Evolutionary conservation across 2,888 invertebrate species (phyloP).

Genomic region (Nephrotoma guestfalica): DNA sequence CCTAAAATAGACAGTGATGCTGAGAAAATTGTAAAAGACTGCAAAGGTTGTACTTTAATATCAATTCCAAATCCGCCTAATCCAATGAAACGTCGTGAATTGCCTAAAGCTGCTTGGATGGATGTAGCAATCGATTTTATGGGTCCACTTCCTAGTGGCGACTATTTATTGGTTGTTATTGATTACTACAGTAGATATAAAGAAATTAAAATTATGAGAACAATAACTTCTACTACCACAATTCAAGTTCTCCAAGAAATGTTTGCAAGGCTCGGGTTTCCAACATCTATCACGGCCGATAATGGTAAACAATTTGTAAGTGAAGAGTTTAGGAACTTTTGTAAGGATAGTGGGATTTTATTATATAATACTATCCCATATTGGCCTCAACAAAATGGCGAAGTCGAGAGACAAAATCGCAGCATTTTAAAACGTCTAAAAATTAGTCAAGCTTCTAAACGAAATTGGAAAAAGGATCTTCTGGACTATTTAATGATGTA

Average conservation of each 20-base stretch:
- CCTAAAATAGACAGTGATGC: slow-evolving; percentile 20
- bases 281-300: too few relatives aligned
- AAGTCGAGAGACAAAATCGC: slow-evolving; percentile 14
- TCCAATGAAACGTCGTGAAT: neutral
- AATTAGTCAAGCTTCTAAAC: slow-evolving; percentile 10
- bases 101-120: slow-evolving; percentile 19
- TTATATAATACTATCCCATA: slow-evolving; percentile 12
- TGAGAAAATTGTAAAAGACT: slow-evolving; percentile 11
- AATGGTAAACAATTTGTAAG: too few relatives aligned
- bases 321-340: too few relatives aligned
- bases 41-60: slow-evolving; percentile 11
- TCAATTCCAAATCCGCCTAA: slow-evolving; percentile 7
- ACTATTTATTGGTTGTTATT: too few relatives aligned
- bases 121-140: too few relatives aligned
- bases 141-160: too few relatives aligned
- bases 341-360: too few relatives aligned
- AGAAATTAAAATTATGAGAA: slow-evolving; percentile 11
- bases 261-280: too few relatives aligned
- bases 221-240: slow-evolving; percentile 11
- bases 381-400: slow-evolving; percentile 15
- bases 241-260: too few relatives aligned
- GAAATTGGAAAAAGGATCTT: slow-evolving; percentile 12
- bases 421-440: slow-evolving; percentile 12
- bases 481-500: slow-evolving; percentile 13
- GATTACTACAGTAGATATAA: slow-evolving; percentile 19